Base-by-base conservation (phyloP, 2,888 invertebrate genomes). In the Cheilosia impressa region DNA sequence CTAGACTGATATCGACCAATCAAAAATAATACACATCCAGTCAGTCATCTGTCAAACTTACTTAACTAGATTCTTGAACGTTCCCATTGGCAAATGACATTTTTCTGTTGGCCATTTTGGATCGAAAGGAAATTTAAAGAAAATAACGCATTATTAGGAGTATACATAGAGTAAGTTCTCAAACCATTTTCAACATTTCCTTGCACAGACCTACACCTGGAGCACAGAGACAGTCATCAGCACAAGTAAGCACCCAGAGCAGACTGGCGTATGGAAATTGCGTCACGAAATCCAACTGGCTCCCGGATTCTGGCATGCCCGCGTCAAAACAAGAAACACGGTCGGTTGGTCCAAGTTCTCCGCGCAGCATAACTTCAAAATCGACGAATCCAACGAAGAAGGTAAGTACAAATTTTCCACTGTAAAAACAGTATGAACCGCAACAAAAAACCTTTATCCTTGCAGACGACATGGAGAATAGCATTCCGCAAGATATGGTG, bases 331-430 rank as follows among this genome's bases (percentile, higher is more conserved):
- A 50, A 90, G 89, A 88, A 92, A 92, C 66, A 90, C 89, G 5
- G 65, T 88, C 5, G 92, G 91, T 7, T 92, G 92, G 92, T 92
- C 92, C 3, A 88, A 89, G 41, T 92, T 91, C 80, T 91, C 92
- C 1, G 83, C 88, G 2, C 88, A 90, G 10, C 89, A 91, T 63
- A 88, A 89, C 27, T 89, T 92, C 58, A 76, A 75, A 58, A 89
- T 91, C 24, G 73, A 87, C 27, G 88, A 89, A 0, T 75, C 43
- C 27, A 50, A 15, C 5, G 75, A 87, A 19, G 89, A 89, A 66
- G 89, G 89, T 82, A 15, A 27, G n/a, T 13, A 7, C 7, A 4
- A 9, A 2, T 4, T 1, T 15, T 2, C n/a, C 1, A 34, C 4
- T 1, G 9, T 3, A 24, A 4, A 27, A 0, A 27, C 22, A 17